A percentile compares a stretch with the other conserved stretches of the same genome.
phyloP scores from a whole-genome alignment of 2,797 vertebrate genomes.

The Tinamus major region DNA sequence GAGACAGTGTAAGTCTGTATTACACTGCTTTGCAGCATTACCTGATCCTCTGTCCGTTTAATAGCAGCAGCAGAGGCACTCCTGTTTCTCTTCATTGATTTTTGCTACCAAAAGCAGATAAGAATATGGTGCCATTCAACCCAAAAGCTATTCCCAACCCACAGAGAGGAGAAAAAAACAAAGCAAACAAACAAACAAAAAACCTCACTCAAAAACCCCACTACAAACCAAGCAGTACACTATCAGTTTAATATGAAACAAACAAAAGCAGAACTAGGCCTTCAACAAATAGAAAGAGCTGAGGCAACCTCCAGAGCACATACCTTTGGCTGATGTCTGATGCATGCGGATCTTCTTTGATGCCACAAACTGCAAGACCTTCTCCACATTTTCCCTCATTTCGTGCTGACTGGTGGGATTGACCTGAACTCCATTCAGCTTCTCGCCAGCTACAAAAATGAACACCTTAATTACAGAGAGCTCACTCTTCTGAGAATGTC shows the following conservation, averaged over 20 bases:
- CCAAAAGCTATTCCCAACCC: background rate
- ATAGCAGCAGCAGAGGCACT: background rate
- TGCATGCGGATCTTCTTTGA: constrained; percentile 96
- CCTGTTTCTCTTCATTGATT: background rate
- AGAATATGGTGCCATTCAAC: background rate
- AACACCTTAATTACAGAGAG: background rate
- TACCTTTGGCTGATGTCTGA: constrained; percentile 93
- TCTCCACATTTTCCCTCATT: constrained; percentile 93
- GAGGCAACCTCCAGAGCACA: background rate
- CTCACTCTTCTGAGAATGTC: background rate
- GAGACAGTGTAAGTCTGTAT: background rate
- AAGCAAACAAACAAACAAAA: too few species aligned
- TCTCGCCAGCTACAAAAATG: constrained; percentile 88
- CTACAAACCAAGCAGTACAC: background rate
- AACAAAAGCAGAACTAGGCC: background rate
- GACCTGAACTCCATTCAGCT: constrained; percentile 83
- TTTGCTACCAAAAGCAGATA: background rate
- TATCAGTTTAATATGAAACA: background rate
- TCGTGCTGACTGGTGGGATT: constrained; percentile 88
- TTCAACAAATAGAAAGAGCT: background rate
- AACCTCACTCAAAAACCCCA: too few species aligned
- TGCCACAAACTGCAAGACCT: constrained; percentile 92
- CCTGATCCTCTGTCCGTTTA: background rate
- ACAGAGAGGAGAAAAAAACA: background rate
- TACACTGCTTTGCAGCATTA: background rate